A percentile compares a stretch with the other conserved stretches of the same genome.
Evolutionary conservation across 2,888 invertebrate species (phyloP).

Genomic region (Euclidia mi): DNA sequence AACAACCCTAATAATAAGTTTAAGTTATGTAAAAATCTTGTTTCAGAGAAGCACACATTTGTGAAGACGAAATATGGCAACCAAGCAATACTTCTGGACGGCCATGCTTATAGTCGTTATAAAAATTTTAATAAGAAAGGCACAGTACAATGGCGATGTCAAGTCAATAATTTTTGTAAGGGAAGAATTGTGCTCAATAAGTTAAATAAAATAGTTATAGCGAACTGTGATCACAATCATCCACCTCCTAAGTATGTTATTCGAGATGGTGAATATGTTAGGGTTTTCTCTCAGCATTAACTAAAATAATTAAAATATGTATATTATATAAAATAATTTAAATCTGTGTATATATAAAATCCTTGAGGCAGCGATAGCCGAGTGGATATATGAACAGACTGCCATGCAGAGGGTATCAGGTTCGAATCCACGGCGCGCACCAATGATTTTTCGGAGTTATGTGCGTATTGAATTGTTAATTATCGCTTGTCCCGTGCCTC

Average conservation of each 20-base stretch:
- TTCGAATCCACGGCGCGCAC: too few relatives aligned
- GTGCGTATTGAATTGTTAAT: too few relatives aligned
- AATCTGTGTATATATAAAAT: too few relatives aligned
- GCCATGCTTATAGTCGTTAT: background rate
- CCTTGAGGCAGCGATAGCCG: too few relatives aligned
- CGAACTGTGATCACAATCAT: constrained; percentile 27
- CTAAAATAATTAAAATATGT: too few relatives aligned
- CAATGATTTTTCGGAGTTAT: too few relatives aligned
- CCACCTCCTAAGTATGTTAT: constrained; percentile 18
- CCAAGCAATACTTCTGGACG: background rate
- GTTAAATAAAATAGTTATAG: constrained; percentile 1
- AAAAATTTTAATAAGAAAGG: background rate
- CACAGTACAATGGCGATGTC: background rate
- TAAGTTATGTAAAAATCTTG: background rate
- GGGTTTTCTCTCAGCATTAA: background rate
- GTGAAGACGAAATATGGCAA: constrained; percentile 8
- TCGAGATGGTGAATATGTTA: constrained; percentile 26
- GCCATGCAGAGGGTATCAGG: too few relatives aligned
- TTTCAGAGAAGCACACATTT: background rate
- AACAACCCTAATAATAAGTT: too few relatives aligned
- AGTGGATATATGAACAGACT: too few relatives aligned
- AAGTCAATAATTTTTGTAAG: background rate
- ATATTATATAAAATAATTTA: too few relatives aligned
- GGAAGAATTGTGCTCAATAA: background rate
- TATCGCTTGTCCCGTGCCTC: too few relatives aligned